Percentiles rank a stretch among this genome's conserved stretches.
phyloP scores from a whole-genome alignment of 2,797 vertebrate species.

The Agapornis canus region DNA sequence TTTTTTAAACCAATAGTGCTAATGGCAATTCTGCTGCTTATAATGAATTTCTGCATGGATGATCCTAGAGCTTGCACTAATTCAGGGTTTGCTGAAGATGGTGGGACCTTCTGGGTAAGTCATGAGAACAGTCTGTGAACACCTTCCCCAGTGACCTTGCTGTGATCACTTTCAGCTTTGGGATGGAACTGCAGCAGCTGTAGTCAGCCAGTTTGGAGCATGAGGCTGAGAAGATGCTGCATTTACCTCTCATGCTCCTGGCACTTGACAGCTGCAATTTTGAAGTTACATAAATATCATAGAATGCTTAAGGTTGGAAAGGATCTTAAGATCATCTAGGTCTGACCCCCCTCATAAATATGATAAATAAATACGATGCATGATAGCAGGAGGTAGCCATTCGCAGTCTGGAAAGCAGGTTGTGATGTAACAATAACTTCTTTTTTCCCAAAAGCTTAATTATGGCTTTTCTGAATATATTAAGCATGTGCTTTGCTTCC shows the following conservation, averaged over 20 bases:
- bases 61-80: background rate
- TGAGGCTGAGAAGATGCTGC: background rate
- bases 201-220: background rate
- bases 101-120: background rate
- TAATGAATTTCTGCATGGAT: rapidly evolving
- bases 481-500: background rate
- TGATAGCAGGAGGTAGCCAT: background rate
- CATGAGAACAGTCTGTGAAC: background rate
- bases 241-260: background rate
- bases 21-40: background rate
- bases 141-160: background rate
- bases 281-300: background rate
- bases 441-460: rapidly evolving
- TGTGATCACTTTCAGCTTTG: background rate
- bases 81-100: background rate
- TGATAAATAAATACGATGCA: rapidly evolving
- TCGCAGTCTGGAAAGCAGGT: background rate
- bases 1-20: background rate
- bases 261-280: background rate
- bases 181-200: rapidly evolving
- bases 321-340: background rate
- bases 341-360: background rate
- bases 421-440: background rate
- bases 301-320: background rate
- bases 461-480: background rate